These are phyloP conservation scores for Coecobrya sp. DNA, from an alignment of 2,888 invertebrate genomes.

Conservation along the genomic window DNA sequence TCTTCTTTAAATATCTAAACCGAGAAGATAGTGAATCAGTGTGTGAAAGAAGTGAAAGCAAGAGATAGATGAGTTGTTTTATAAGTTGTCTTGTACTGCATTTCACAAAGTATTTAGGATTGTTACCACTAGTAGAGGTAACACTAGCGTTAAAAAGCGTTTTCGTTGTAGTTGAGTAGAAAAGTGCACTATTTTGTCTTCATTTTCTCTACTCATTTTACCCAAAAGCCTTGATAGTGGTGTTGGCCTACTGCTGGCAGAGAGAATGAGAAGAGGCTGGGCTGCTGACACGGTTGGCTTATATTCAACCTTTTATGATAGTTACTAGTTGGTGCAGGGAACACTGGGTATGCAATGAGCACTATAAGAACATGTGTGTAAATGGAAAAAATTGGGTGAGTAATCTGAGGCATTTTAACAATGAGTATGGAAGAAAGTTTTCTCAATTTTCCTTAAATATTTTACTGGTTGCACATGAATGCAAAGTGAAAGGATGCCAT, in stretches of 20 bases:
- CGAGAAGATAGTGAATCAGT: not conserved
- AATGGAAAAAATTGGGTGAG: constrained; percentile 6
- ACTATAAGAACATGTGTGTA: not conserved
- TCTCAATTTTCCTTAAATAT: constrained; percentile 72
- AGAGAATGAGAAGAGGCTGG: constrained; percentile 47
- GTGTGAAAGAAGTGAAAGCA: not conserved
- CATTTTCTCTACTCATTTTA: constrained; percentile 21
- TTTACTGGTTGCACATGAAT: constrained; percentile 76
- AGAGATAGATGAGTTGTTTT: not conserved
- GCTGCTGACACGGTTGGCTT: constrained; percentile 75
- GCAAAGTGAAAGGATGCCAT: constrained; percentile 68
- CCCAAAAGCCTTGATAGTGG: not conserved
- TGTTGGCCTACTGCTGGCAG: constrained; percentile 27
- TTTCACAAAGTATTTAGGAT: too few relatives aligned
- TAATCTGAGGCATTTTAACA: not conserved
- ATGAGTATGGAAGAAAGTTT: not conserved
- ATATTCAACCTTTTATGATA: constrained; percentile 49
- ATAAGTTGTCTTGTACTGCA: not conserved
- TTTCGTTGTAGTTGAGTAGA: constrained; percentile 2
- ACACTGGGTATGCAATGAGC: not conserved
- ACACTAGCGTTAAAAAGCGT: not conserved
- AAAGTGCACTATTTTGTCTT: constrained; percentile 10
- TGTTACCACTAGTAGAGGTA: too few relatives aligned
- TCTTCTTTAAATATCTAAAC: constrained; percentile 3
- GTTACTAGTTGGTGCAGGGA: constrained; percentile 24